Base-by-base conservation (phyloP, 2,888 invertebrate genomes). In the Diadegma fenestrale region DNA sequence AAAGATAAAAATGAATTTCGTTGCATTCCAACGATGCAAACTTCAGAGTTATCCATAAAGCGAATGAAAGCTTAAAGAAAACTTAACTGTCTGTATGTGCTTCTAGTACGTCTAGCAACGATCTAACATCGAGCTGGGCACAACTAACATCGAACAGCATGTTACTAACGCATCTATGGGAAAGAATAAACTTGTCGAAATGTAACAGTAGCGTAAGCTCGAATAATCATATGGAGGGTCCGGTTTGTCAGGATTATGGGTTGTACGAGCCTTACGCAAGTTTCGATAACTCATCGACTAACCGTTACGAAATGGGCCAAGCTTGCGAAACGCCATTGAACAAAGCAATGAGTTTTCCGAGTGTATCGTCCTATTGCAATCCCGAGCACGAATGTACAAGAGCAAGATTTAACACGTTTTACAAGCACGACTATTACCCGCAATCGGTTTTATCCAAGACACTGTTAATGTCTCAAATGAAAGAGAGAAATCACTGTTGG, bases 401-500 rank as follows among this genome's bases (percentile, higher is more conserved):
- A 54, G 33, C 82, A 19, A 72, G 75, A 54, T 69, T 75, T 45
- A 75, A 78, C 71, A 63, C 71, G n/a, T 63, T 86, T 71, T 73
- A 85, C 77, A 87, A 82, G 69, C 84, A 87, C 73, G 84, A 87
- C 78, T 84, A 79, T 68, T 86, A 89, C 80, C 69, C 87, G 41
- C 78, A 90, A 66, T 88, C 91, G 51, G 88, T 89, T 30, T 82
- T 91, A 14, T 88, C 90, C 19, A 92, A 89, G 45, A 89, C 89
- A 8, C 85, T 91, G 33, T 71, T 89, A 43, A 79, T 91, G 82
- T 89, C 93, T n/a, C 89, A 90, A 76, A 69, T 89, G 45, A 87
- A 88, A 75, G 91, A 92, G 30, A 90, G 90, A 82, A 93, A 93
- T 85, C 91, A 92, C 75, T 93, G 92, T 91, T 94, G 93, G 94